These are phyloP conservation scores for Intellagama lesueurii DNA, from an alignment of 2,797 vertebrate species.

Conservation along the genomic window DNA sequence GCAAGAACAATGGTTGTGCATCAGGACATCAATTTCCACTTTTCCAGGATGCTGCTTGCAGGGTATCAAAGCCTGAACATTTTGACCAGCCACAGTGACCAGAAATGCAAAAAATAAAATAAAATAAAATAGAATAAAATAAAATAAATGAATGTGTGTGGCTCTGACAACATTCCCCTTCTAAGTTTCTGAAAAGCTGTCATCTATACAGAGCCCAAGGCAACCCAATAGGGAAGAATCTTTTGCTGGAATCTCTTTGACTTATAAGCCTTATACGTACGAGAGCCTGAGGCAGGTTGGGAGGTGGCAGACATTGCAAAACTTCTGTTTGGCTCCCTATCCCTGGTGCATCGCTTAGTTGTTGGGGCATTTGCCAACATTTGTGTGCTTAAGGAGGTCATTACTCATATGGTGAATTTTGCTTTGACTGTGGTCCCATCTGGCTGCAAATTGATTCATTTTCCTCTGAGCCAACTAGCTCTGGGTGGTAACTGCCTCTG, in stretches of 20 bases:
- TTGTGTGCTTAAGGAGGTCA: background rate
- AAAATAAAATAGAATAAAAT: background rate
- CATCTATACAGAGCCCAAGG: slow-evolving; percentile 8
- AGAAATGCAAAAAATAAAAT: background rate
- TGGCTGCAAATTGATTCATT: slow-evolving; percentile 16
- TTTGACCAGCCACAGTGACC: background rate
- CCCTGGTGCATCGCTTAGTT: background rate
- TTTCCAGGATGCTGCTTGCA: background rate
- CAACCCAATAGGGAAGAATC: background rate
- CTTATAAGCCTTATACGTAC: background rate
- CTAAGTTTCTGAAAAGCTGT: slow-evolving; percentile 17
- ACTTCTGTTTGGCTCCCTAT: background rate
- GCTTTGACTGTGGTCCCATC: background rate
- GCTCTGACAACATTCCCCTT: background rate
- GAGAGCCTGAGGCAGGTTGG: background rate
- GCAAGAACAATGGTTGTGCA: background rate
- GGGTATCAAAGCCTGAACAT: background rate
- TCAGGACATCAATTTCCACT: background rate
- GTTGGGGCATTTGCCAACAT: background rate
- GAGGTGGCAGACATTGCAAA: slow-evolving; percentile 10
- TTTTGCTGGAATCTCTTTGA: slow-evolving; percentile 13
- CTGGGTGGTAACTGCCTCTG: slow-evolving; percentile 14
- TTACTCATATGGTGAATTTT: background rate
- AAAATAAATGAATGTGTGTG: background rate
- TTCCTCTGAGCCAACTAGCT: background rate